Evolutionary conservation across 2,113 vertebrate species (phyloP).

Genomic region (Malurus melanocephalus): DNA sequence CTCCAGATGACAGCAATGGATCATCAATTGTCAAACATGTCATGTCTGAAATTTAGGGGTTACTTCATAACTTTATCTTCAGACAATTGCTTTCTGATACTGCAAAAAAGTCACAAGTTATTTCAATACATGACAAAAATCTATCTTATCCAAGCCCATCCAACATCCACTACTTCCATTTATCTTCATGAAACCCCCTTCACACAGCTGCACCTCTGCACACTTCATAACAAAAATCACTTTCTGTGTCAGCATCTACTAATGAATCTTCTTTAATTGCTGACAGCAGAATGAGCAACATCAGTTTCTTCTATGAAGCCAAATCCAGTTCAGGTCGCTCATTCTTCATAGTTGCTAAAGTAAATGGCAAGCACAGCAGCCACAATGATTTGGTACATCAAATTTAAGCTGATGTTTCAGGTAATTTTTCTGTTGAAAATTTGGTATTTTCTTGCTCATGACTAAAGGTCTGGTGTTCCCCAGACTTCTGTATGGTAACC

Average conservation of each 20-base stretch:
- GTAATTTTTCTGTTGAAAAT: not conserved
- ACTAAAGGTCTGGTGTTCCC: not conserved
- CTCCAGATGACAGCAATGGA: not conserved
- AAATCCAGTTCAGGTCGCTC: not conserved
- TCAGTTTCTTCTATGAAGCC: not conserved
- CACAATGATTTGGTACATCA: not conserved
- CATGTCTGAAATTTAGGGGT: not conserved
- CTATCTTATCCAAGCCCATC: not conserved
- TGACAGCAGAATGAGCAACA: not conserved
- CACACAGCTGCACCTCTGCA: not conserved
- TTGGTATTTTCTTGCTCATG: not conserved
- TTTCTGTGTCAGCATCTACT: not conserved
- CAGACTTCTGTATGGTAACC: not conserved
- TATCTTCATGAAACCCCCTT: not conserved
- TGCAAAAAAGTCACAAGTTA: not conserved
- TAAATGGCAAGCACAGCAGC: not conserved
- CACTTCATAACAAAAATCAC: not conserved
- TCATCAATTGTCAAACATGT: not conserved
- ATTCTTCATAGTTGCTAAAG: not conserved
- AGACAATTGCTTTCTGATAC: not conserved
- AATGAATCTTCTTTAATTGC: slow-evolving; percentile 34
- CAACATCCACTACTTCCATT: not conserved
- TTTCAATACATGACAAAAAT: slow-evolving; percentile 10
- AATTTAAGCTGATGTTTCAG: not conserved
- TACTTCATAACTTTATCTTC: slow-evolving; percentile 1